Evolutionary conservation across 2,888 invertebrate species (phyloP), one percentile per base, ranked within the genome.

Genomic region (Xestia sexstrigata): DNA sequence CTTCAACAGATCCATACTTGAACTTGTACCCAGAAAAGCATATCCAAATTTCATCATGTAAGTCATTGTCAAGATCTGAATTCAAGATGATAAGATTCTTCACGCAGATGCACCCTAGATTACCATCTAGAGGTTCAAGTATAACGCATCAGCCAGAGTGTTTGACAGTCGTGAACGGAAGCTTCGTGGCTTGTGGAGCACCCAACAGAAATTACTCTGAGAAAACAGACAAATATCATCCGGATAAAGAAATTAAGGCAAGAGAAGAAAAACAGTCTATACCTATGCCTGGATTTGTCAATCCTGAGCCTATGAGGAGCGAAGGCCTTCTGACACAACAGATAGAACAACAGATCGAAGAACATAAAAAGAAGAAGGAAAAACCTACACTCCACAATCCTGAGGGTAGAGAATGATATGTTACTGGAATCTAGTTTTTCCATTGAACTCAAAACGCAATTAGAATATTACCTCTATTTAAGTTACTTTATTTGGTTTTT

Each of bases 251-350:
- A 20, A 2, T 0, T 0, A 47, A 26, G 0, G 11, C 20, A 23
- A 65, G 23, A 42, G 89, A 90, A 77, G 78, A 79, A 39, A 81
- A 84, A 45, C 77, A 84, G 15, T 23, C 47, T 0, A 42, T 90
- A 0, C 89, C 90, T 74, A 92, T 93, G 92, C 92, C 93, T 69
- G 93, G 92, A 0, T 91, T 92, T 11, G 82, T 91, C 0, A 78
- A 88, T 47, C 91, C 93, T 1, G 88, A 90, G 4, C 86, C 82
- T 1, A 74, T 79, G 20, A 89, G 90, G 15, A 93, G 92, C 68
- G 91, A 93, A 85, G 90, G 90, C 0, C 91, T 90, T 63, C 91
- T 92, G 67, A 89, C 91, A 2, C 89, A 92, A 70, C 89, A 88
- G 60, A 87, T 91, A 0, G 92, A 86, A 62, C 79, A 89, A 30